A percentile compares a stretch with the other conserved stretches of the same genome.
phyloP scores from a whole-genome alignment of 2,113 vertebrate species.

The Gracilinanus agilis region DNA sequence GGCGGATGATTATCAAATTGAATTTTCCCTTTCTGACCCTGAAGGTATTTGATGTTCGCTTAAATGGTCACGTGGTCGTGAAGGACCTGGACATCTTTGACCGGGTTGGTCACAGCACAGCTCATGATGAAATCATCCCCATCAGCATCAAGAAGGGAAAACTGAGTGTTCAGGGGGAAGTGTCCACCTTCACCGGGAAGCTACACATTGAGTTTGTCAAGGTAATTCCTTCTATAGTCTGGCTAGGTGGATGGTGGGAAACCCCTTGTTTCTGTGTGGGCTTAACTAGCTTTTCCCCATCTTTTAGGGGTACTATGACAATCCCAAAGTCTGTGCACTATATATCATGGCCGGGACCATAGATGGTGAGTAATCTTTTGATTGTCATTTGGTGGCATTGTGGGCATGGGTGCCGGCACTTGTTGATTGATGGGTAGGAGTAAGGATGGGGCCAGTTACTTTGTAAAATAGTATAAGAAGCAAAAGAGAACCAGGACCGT shows the following conservation, averaged over 20 bases:
- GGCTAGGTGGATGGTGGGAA: neutral
- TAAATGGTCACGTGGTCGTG: slow-evolving; percentile 96
- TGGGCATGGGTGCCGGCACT: slow-evolving; percentile 21
- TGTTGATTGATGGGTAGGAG: neutral
- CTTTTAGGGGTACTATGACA: slow-evolving; percentile 97
- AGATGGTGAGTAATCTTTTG: slow-evolving; percentile 89
- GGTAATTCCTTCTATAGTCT: slow-evolving; percentile 83
- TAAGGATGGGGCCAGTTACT: neutral
- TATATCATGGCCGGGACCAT: slow-evolving; percentile 96
- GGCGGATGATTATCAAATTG: neutral
- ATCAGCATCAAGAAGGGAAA: slow-evolving; percentile 96
- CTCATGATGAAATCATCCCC: slow-evolving; percentile 96
- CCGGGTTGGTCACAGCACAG: slow-evolving; percentile 97
- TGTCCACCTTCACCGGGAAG: slow-evolving; percentile 98
- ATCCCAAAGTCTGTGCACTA: slow-evolving; percentile 97
- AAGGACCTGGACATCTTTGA: slow-evolving; percentile 99
- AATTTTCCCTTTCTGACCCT: slow-evolving; percentile 58
- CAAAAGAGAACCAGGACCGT: neutral
- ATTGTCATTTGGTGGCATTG: slow-evolving; percentile 37
- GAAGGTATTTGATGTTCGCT: slow-evolving; percentile 97
- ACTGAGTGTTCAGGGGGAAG: slow-evolving; percentile 95
- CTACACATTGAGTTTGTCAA: slow-evolving; percentile 98
- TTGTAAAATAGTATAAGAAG: neutral
- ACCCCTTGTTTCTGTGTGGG: neutral
- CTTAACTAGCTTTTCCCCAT: slow-evolving; percentile 61